Base-by-base conservation (phyloP, 2,888 invertebrate species). In the Euplexia lucipara region DNA sequence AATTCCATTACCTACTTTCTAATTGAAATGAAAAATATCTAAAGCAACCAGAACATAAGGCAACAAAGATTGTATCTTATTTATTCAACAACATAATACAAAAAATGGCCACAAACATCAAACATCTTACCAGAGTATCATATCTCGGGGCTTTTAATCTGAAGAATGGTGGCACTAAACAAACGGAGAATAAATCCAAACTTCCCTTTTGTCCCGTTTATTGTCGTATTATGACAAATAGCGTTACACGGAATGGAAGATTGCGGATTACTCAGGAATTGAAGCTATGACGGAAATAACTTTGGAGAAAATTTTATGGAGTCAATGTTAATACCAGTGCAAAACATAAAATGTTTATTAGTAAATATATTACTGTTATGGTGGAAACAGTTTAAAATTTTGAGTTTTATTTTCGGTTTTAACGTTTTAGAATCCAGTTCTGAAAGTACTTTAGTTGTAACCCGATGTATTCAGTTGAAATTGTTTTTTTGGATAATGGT, bases 151-250 rank as follows among this genome's bases (percentile, higher is more conserved):
- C 54, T 73, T 64, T 63, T 74, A 79, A 79, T 79, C 74, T 74
- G 5, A 51, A 47, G 52, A 79, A 77, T 69, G 77, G 63, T 47
- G 47, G 53, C 41, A 65, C 57, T 71, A 61, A 64, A 67, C 54
- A 69, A 75, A 73, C 70, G 61, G 48, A 62, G 45, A 62, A 72
- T 73, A 70, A 70, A 78, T 75, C 73, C 32, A 22, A 70, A 77
- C 63, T 68, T 64, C 41, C 12, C 72, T 62, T 70, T 78, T 70
- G 67, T 72, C 48, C 75, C 42, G 51, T 64, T 77, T 71, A 77
- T 71, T 77, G 71, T 79, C 63, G 63, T 70, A 61, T 61, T 76
- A 61, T 79, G 77, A 79, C 65, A 70, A 70, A 75, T 62, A 63
- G 45, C 49, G 67, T 67, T 48, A 60, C 51, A 56, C 20, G 26